phyloP scores from a whole-genome alignment of 2,888 invertebrate species.

The Heliothis peltigera region DNA sequence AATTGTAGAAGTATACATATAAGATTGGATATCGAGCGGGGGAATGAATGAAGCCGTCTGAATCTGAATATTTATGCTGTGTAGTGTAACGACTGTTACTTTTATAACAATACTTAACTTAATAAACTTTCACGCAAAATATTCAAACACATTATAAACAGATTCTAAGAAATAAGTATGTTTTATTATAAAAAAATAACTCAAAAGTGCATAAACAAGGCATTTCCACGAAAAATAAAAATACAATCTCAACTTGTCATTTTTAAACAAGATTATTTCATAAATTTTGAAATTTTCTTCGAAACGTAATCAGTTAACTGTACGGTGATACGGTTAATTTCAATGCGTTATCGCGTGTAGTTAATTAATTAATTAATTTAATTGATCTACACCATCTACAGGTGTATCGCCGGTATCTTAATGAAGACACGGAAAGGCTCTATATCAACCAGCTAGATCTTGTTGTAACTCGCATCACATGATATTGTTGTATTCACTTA shows the following conservation, averaged over 20 bases:
- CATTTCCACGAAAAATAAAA: constrained; percentile 16
- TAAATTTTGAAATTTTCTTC: constrained; percentile 33
- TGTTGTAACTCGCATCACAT: constrained; percentile 22
- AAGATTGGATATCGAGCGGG: too few relatives aligned
- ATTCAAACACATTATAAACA: too few relatives aligned
- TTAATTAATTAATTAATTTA: constrained; percentile 50
- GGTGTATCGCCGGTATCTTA: constrained; percentile 52
- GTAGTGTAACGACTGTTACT: too few relatives aligned
- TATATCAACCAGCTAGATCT: constrained; percentile 49
- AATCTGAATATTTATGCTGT: too few relatives aligned
- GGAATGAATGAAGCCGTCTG: too few relatives aligned
- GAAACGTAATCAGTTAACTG: constrained; percentile 27
- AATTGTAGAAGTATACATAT: too few relatives aligned
- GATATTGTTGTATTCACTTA: constrained; percentile 21
- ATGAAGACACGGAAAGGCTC: constrained; percentile 58
- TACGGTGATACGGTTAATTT: constrained; percentile 36
- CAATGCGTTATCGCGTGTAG: constrained; percentile 42
- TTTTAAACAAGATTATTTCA: constrained; percentile 35
- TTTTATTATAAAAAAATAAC: background rate
- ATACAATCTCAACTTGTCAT: constrained; percentile 10
- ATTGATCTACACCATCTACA: constrained; percentile 53
- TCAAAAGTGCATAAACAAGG: constrained; percentile 13
- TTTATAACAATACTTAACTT: too few relatives aligned
- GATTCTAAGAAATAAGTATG: background rate
- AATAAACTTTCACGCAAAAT: too few relatives aligned